Conservation (phyloP, 2,113 vertebrate species). For the Acanthochromis polyacanthus region DNA sequence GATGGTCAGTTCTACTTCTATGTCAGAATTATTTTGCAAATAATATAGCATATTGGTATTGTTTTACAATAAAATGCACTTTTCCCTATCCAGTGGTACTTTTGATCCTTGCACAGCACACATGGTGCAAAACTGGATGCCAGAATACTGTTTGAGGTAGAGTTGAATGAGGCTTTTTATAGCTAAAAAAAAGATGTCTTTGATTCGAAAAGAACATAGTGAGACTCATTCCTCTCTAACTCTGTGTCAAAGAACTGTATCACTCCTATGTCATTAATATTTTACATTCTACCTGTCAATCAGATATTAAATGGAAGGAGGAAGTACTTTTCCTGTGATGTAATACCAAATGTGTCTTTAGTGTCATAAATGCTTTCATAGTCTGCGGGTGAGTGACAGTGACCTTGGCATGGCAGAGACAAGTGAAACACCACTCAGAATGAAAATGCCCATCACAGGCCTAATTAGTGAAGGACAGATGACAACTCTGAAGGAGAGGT, state of each 20-base stretch:
- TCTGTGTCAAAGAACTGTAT: slow-evolving; percentile 8
- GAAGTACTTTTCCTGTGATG: slow-evolving; percentile 50
- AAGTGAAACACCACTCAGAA: slow-evolving; percentile 58
- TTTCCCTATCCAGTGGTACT: background rate
- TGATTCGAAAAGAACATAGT: slow-evolving; percentile 18
- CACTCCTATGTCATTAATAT: slow-evolving; percentile 66
- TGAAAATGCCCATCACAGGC: slow-evolving; percentile 57
- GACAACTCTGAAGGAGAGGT: slow-evolving; percentile 62
- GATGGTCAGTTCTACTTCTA: background rate
- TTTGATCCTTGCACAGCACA: background rate
- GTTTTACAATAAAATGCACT: background rate
- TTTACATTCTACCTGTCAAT: slow-evolving; percentile 70
- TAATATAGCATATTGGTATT: background rate
- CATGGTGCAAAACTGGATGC: background rate
- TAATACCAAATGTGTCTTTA: slow-evolving; percentile 55
- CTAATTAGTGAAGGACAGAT: slow-evolving; percentile 63
- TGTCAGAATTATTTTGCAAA: background rate
- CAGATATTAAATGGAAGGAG: slow-evolving; percentile 51
- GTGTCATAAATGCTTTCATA: slow-evolving; percentile 58
- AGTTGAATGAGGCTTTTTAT: background rate
- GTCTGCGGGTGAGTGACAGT: slow-evolving; percentile 54
- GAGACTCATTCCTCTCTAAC: slow-evolving; percentile 7
- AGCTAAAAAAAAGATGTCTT: slow-evolving; percentile 22
- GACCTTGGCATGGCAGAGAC: slow-evolving; percentile 70
- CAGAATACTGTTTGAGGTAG: background rate